Conservation (phyloP, 2,888 invertebrate genomes). For the Azorinus chamasolen region DNA sequence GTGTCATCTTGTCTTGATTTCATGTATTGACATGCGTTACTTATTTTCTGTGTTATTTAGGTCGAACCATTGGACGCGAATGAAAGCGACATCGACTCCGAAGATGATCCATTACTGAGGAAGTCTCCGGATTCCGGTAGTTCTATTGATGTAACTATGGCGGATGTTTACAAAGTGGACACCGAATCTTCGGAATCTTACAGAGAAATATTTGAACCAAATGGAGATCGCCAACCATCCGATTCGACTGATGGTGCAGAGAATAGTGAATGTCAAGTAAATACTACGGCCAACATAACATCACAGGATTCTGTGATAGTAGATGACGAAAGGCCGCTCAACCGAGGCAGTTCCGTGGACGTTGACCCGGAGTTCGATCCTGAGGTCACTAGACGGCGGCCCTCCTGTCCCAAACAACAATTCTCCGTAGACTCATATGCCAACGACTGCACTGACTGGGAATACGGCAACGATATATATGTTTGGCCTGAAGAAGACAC, state of each 20-base stretch:
- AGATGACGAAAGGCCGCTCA: too few relatives aligned
- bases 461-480: not conserved
- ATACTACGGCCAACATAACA: too few relatives aligned
- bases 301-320: too few relatives aligned
- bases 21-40: too few relatives aligned
- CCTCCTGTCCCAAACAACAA: too few relatives aligned
- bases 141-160: constrained; percentile 53
- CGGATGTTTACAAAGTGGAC: constrained; percentile 27
- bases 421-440: not conserved
- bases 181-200: constrained; percentile 4
- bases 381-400: not conserved
- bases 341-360: too few relatives aligned
- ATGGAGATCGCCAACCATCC: not conserved
- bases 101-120: constrained; percentile 58
- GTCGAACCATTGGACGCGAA: not conserved
- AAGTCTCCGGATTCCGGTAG: constrained; percentile 59
- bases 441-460: not conserved
- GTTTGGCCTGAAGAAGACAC: not conserved
- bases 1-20: too few relatives aligned
- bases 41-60: too few relatives aligned
- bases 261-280: too few relatives aligned
- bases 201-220: constrained; percentile 5
- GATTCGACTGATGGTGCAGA: too few relatives aligned
- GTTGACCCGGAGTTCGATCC: not conserved
- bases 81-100: constrained; percentile 51